Evolutionary conservation across 2,797 vertebrate species (phyloP).

Genomic region (Sus cebifrons): DNA sequence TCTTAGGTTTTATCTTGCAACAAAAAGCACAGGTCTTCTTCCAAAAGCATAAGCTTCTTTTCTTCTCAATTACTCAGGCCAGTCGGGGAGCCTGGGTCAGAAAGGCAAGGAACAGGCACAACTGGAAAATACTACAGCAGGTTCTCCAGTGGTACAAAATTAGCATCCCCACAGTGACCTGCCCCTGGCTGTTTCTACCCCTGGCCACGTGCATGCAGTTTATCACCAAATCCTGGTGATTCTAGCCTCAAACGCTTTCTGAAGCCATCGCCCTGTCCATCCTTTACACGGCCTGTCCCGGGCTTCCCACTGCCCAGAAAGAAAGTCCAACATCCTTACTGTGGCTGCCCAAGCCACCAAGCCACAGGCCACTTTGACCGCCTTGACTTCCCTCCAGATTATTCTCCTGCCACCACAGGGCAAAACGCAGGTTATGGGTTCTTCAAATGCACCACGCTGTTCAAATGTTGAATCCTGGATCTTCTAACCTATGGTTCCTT

Average conservation of each 20-base stretch:
- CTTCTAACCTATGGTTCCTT: background rate
- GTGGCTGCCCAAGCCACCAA: background rate
- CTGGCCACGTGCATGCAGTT: background rate
- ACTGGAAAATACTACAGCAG: background rate
- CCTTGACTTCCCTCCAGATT: background rate
- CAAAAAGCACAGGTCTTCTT: conserved; percentile 65
- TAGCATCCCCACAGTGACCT: rapidly evolving
- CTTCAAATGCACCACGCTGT: rapidly evolving
- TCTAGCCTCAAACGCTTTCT: background rate
- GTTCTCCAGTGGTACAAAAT: background rate
- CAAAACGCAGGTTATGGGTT: rapidly evolving
- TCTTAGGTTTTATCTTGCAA: conserved; percentile 6
- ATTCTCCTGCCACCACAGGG: too few species aligned
- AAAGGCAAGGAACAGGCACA: background rate
- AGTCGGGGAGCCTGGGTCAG: background rate
- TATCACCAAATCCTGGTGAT: background rate
- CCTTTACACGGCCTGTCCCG: rapidly evolving
- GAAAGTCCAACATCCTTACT: background rate
- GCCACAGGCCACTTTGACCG: rapidly evolving
- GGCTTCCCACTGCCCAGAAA: background rate
- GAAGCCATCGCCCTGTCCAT: background rate
- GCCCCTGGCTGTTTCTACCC: background rate
- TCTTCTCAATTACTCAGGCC: background rate
- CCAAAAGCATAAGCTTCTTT: background rate
- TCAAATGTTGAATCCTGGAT: background rate